phyloP scores from a whole-genome alignment of 1,140 invertebrate genomes.

The Aphaenogaster floridana region DNA sequence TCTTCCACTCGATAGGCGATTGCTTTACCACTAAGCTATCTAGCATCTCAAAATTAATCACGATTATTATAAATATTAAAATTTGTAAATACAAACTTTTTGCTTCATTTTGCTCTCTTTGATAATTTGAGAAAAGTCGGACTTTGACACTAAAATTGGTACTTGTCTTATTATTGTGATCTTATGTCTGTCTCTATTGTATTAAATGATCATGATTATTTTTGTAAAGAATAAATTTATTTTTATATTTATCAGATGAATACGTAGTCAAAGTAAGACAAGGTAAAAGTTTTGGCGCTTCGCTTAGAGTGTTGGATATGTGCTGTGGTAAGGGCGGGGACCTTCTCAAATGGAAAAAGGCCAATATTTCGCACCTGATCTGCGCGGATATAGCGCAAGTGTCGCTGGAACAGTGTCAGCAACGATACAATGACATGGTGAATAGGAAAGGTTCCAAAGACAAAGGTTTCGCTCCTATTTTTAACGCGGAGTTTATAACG shows the following conservation, averaged over 20 bases:
- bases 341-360: conserved; percentile 97
- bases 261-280: conserved; percentile 90
- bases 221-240: background rate
- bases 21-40: background rate
- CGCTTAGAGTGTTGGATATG: conserved; percentile 91
- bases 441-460: conserved; percentile 76
- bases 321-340: conserved; percentile 99
- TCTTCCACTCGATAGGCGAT: background rate
- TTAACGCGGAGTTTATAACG: conserved; percentile 96
- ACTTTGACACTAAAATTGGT: background rate
- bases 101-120: background rate
- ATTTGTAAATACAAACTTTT: background rate
- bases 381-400: conserved; percentile 98
- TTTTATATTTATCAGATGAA: conserved; percentile 85
- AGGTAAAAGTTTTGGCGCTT: conserved; percentile 88
- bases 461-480: conserved; percentile 87
- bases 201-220: background rate
- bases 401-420: conserved; percentile 95
- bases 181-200: conserved; percentile 2
- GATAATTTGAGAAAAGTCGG: background rate
- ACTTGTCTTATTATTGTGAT: background rate
- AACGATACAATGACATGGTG: conserved; percentile 88
- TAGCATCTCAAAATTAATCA: background rate
- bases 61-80: background rate
- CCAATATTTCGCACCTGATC: conserved; percentile 94